phyloP scores from a whole-genome alignment of 2,113 vertebrate species.

The Epinephelus cyanopodus region DNA sequence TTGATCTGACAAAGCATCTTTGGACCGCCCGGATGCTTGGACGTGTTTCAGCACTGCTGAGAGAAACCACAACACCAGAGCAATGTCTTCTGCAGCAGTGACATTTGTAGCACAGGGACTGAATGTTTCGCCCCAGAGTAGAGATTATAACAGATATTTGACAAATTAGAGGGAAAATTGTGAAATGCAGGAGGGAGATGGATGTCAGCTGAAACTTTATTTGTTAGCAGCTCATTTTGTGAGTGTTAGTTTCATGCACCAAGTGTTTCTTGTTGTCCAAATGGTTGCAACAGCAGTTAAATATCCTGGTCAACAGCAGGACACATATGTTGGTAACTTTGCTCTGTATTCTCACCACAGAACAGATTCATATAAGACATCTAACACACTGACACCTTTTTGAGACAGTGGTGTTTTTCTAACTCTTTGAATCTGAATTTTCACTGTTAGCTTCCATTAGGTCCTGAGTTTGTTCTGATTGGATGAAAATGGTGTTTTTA shows the following conservation, averaged over 20 bases:
- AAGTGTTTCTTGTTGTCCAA: background rate
- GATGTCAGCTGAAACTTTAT: background rate
- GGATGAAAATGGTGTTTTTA: background rate
- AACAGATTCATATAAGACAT: background rate
- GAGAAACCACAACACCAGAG: slow-evolving; percentile 80
- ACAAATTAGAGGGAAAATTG: background rate
- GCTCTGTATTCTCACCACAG: background rate
- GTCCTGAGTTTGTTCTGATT: background rate
- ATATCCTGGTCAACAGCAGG: background rate
- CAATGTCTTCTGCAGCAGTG: slow-evolving; percentile 68
- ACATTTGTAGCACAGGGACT: slow-evolving; percentile 50
- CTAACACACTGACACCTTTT: background rate
- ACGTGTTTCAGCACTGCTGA: slow-evolving; percentile 83
- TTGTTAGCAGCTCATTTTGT: background rate
- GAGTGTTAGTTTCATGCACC: background rate
- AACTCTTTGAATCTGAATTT: background rate
- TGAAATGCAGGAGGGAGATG: background rate
- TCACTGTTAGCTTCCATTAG: background rate
- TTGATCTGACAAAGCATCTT: slow-evolving; percentile 87
- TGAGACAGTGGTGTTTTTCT: background rate
- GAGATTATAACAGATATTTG: slow-evolving; percentile 8
- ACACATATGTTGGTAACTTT: background rate
- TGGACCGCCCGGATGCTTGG: slow-evolving; percentile 86
- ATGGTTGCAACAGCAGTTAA: background rate
- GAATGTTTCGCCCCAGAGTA: slow-evolving; percentile 10